Conservation (phyloP, 53 echinoderm and acorn worm genomes). For the Henricia sp. region DNA sequence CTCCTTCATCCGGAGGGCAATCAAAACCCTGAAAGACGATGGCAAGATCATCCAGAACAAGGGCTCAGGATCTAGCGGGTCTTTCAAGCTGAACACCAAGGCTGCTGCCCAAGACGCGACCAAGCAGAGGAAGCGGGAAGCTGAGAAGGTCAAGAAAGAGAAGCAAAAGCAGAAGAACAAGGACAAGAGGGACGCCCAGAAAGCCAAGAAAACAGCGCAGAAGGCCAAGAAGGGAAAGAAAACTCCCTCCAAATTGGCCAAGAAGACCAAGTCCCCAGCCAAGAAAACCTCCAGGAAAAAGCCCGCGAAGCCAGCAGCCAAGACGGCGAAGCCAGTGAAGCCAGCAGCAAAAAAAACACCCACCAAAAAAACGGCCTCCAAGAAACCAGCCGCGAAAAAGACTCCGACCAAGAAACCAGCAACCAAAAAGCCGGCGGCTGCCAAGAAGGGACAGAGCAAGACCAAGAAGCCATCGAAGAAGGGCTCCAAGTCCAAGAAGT, state of each 20-base stretch:
- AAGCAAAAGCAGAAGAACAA: background rate
- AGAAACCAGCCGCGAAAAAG: slow-evolving; percentile 10
- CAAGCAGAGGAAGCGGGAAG: slow-evolving; percentile 20
- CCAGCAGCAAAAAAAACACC: background rate
- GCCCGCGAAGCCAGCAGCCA: slow-evolving; percentile 10
- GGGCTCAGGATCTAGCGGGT: slow-evolving; percentile 30
- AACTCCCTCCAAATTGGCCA: background rate
- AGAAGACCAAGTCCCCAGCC: slow-evolving; percentile 1
- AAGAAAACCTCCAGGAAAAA: slow-evolving; percentile 24
- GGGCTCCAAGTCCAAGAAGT: slow-evolving; percentile 14
- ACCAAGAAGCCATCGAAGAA: no score
- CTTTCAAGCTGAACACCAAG: slow-evolving; percentile 57
- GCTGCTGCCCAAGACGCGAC: slow-evolving; percentile 17
- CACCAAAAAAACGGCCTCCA: no score
- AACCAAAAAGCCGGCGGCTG: slow-evolving; percentile 12
- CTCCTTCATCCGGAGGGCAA: background rate
- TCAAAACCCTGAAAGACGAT: slow-evolving; percentile 5
- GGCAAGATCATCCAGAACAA: slow-evolving; percentile 32
- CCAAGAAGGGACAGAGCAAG: no score
- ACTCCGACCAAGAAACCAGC: background rate
- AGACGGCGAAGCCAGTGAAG: slow-evolving; percentile 44
- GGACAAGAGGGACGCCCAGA: background rate
- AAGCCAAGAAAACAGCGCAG: slow-evolving; percentile 43
- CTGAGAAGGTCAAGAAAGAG: slow-evolving; percentile 26
- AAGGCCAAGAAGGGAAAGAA: slow-evolving; percentile 29